Evolutionary conservation across 2,888 invertebrate species (phyloP), one percentile per base, ranked within the genome.

Genomic region (Lingula anatina): DNA sequence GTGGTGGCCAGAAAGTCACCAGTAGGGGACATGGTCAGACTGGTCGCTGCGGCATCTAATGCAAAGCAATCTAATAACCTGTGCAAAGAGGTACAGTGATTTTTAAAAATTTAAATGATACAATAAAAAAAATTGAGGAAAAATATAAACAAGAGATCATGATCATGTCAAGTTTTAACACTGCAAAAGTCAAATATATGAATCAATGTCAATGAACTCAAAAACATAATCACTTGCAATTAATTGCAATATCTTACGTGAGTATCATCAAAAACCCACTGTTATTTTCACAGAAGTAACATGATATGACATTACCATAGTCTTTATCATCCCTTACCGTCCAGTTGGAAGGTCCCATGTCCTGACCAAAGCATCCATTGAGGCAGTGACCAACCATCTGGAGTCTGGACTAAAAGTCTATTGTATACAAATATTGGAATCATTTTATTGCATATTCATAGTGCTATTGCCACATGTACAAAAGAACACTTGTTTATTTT

Each of bases 1-100:
- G 88, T 85, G 0, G 95, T 94, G 0, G 89, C 93, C 53, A 99
- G 78, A 68, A 85, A 90, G 71, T 93, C 90, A 0, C 92, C 92
- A 0, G 87, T 90, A 0, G 93, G 90, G 0, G 95, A 95, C 83
- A 97, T 87, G 43, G 85, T 83, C 18, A 99, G 72, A 0, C 91
- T 91, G 1, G 87, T 85, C 56, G 93, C 91, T 0, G 94, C 87
- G 12, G 85, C 83, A 54, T 89, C 86, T 18, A 89, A 71, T n/a
- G 73, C 62, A 59, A 83, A 78, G 49, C 78, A 75, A 62, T 84
- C 83, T 12, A 83, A 71, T 56, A 81, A 58, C 35, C 77, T 78
- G 54, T 24, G 61, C 55, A 56, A 51, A 31, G 47, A 41, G n/a
- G n/a, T n/a, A n/a, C n/a, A n/a, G n/a, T n/a, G n/a, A n/a, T n/a